These are phyloP conservation scores for Stichopus horrens DNA, from an alignment of 53 echinoderm and acorn worm species.

Conservation along the genomic window DNA sequence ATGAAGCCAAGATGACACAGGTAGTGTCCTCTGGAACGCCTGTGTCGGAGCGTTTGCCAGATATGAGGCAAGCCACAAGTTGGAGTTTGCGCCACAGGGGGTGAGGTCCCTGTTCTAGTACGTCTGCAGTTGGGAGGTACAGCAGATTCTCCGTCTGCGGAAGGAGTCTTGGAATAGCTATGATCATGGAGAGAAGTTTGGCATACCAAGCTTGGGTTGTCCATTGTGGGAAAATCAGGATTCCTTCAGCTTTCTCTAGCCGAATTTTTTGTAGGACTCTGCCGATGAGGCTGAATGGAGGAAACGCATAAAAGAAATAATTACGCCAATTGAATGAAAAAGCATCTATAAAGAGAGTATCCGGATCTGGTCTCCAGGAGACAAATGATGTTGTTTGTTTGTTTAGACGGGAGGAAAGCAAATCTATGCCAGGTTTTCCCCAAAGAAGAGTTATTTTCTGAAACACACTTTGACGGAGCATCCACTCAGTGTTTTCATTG, in stretches of 20 bases:
- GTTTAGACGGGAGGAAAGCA: too few relatives aligned
- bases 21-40: constrained; percentile 32
- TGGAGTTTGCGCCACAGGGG: constrained; percentile 22
- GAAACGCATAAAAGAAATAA: constrained; percentile 12
- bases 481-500: constrained; percentile 12
- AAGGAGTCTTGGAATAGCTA: constrained; percentile 22
- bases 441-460: not conserved
- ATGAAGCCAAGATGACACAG: constrained; percentile 29
- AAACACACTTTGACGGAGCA: not conserved
- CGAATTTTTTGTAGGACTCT: not conserved
- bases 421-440: too few relatives aligned
- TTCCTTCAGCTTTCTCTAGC: constrained; percentile 14
- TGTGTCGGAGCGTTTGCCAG: constrained; percentile 33
- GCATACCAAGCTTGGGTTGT: constrained; percentile 32
- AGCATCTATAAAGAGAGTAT: not conserved
- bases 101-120: not conserved
- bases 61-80: constrained; percentile 32
- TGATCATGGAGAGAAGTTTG: constrained; percentile 18
- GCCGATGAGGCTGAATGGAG: constrained; percentile 34
- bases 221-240: constrained; percentile 20
- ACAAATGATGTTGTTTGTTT: too few relatives aligned
- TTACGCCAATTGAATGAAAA: constrained; percentile 22
- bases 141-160: not conserved
- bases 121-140: not conserved
- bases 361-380: too few relatives aligned